A percentile compares a stretch with the other conserved stretches of the same genome.
Evolutionary conservation across 2,113 vertebrate genomes (phyloP).

Genomic region (Tenebrosternarchus preto): DNA sequence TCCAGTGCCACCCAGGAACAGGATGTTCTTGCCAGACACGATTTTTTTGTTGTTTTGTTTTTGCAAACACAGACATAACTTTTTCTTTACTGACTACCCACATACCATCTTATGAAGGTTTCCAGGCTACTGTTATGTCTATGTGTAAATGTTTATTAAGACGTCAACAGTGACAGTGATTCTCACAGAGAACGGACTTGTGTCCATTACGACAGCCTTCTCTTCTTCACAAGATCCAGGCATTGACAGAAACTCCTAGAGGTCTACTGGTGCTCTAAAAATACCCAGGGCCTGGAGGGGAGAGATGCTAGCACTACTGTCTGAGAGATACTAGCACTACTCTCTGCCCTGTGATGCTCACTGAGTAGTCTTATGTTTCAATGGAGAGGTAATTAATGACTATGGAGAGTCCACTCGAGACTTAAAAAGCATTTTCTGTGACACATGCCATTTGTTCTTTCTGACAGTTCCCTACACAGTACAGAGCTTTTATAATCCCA

Average conservation of each 20-base stretch:
- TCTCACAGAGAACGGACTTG: constrained; percentile 24
- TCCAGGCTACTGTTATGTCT: not conserved
- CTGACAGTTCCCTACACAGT: not conserved
- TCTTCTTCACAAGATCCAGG: constrained; percentile 23
- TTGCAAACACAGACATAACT: not conserved
- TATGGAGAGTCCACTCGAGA: constrained; percentile 11
- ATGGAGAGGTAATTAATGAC: constrained; percentile 4
- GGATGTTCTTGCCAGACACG: not conserved
- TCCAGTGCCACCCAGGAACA: not conserved
- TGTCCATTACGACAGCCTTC: constrained; percentile 21
- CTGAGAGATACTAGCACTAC: not conserved
- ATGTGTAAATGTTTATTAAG: constrained; percentile 27
- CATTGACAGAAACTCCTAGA: not conserved
- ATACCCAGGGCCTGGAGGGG: constrained; percentile 23
- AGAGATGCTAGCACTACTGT: not conserved
- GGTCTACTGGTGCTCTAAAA: constrained; percentile 24
- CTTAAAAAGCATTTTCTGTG: constrained; percentile 3
- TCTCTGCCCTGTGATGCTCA: constrained; percentile 1
- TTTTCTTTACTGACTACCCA: not conserved
- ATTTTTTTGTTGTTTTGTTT: not conserved
- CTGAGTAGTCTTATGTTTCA: not conserved
- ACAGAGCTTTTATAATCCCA: not conserved
- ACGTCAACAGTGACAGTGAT: constrained; percentile 23
- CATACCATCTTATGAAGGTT: not conserved
- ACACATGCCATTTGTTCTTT: not conserved